Evolutionary conservation across 2,888 invertebrate species (phyloP), one percentile per base, ranked within the genome.

Genomic region (Apeira syringaria): DNA sequence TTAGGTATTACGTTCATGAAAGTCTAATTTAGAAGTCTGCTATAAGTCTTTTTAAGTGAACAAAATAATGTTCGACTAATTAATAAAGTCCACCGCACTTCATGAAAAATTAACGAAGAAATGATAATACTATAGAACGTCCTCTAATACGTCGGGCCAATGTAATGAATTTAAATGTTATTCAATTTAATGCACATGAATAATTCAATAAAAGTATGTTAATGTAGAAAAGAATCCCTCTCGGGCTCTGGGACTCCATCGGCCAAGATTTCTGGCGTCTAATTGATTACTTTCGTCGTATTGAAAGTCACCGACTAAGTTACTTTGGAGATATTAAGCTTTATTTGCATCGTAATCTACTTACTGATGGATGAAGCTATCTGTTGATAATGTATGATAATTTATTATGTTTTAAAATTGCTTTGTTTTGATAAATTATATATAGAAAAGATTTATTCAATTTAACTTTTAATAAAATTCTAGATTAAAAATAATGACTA

Each of bases 171-270:
- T 84, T 81, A 80, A 84, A 85, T 84, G 76, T 68, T 72, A 83
- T 83, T 82, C 83, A 83, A 83, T 85, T 80, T 81, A 80, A 81
- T 81, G 80, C 82, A 79, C 74, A 85, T 85, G 82, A 83, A 86
- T 86, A 64, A 86, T 85, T 84, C 84, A 84, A 66, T 59, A 74
- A 74, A 72, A 75, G 70, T 78, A 80, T 77, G 74, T 72, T 76
- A 79, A 80, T 78, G 77, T 66, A 61, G 67, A 70, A 81, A 84
- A 84, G 77, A 83, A 85, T 78, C 69, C 69, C 69, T 68, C 66
- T 67, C 71, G 35, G 20, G 28, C 30, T 29, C 27, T 11, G 1
- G 35, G 69, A 64, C 65, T 71, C 70, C 61, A 55, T 55, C 43
- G 61, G 68, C 61, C 61, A 72, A 68, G 74, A 74, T 77, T 74